Evolutionary conservation across 2,113 vertebrate species (phyloP).

Genomic region (Lucifuga dentata): DNA sequence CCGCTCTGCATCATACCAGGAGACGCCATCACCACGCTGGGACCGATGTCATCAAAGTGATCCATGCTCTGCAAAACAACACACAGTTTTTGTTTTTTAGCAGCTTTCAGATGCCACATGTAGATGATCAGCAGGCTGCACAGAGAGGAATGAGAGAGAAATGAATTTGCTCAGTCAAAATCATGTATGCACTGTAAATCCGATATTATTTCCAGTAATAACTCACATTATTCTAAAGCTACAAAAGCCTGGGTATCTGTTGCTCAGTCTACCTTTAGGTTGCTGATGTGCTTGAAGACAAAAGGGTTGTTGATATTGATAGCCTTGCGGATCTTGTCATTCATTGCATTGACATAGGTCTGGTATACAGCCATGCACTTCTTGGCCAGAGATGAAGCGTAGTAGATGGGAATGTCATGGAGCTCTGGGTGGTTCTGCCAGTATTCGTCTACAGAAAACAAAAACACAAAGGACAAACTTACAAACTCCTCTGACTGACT

Average conservation of each 20-base stretch:
- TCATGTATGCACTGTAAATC: too few species aligned
- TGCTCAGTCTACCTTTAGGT: conserved; percentile 90
- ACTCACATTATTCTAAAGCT: too few species aligned
- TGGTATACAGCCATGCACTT: conserved; percentile 99
- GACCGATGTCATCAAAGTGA: conserved; percentile 98
- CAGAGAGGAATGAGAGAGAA: too few species aligned
- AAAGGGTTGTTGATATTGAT: conserved; percentile 99
- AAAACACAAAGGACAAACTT: not conserved
- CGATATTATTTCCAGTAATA: too few species aligned
- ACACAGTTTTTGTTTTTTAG: not conserved
- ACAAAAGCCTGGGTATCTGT: not conserved
- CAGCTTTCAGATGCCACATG: not conserved
- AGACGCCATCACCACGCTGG: conserved; percentile 98
- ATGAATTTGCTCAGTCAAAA: too few species aligned
- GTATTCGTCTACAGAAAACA: conserved; percentile 91
- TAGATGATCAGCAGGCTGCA: not conserved
- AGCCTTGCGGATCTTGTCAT: conserved; percentile 99
- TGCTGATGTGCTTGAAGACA: conserved; percentile 99
- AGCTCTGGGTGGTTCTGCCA: conserved; percentile 99
- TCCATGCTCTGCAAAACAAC: conserved; percentile 94
- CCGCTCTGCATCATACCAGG: conserved; percentile 99
- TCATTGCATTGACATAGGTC: conserved; percentile 98
- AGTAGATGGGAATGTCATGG: conserved; percentile 98
- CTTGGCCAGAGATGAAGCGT: conserved; percentile 96
- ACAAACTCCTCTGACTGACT: not conserved